Evolutionary conservation across 2,888 invertebrate genomes (phyloP).

Genomic region (Phasia obesa): DNA sequence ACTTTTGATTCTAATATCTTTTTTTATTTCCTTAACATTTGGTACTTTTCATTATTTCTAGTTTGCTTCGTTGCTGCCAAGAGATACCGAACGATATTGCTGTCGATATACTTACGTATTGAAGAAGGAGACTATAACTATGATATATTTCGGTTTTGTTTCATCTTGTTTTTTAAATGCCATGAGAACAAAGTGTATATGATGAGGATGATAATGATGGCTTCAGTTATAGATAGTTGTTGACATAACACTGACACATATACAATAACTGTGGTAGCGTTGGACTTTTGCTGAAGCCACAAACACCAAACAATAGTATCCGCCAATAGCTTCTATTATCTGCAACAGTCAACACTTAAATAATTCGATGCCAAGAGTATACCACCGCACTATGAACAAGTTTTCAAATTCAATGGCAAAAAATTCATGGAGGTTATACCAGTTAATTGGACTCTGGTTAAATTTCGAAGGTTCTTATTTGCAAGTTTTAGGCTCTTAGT

Average conservation of each 20-base stretch:
- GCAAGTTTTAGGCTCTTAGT: no score
- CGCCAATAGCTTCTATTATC: constrained; percentile 41
- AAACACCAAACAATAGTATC: constrained; percentile 33
- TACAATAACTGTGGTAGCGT: neutral
- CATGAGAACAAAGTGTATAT: constrained; percentile 1
- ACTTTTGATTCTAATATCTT: constrained; percentile 1
- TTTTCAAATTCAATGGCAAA: no score
- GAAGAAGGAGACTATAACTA: constrained; percentile 40
- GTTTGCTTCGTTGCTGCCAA: neutral
- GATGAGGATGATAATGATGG: constrained; percentile 18
- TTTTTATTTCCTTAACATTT: neutral
- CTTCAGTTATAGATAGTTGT: constrained; percentile 29
- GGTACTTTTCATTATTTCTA: constrained; percentile 12
- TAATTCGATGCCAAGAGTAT: constrained; percentile 31
- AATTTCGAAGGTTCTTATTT: no score
- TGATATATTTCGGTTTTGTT: constrained; percentile 55
- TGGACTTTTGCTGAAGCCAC: constrained; percentile 43
- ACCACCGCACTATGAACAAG: no score
- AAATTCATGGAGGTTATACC: no score
- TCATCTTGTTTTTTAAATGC: constrained; percentile 2
- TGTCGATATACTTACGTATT: constrained; percentile 34
- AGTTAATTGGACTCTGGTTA: no score
- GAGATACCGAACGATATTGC: constrained; percentile 7
- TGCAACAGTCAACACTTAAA: constrained; percentile 55
- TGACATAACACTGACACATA: constrained; percentile 13